Evolutionary conservation across 2,797 vertebrate species (phyloP), one percentile per base, ranked within the genome.

Genomic region (Acanthurus lineatus): DNA sequence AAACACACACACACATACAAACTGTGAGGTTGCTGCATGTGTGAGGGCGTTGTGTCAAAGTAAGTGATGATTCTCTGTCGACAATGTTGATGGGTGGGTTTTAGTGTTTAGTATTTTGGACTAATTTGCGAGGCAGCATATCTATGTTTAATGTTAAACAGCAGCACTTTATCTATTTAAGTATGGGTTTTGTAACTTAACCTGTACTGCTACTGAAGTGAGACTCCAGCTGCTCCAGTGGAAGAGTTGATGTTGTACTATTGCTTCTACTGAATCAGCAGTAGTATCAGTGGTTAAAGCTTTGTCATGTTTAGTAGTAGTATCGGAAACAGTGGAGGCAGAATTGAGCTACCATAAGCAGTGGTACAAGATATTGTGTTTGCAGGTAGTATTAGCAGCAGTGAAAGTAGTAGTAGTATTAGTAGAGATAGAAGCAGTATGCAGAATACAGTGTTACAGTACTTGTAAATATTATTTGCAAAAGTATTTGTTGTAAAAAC

Each of bases 41-140:
- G 60, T 51, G 76, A 68, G 63, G 44, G 61, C 0, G 60, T 65
- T 73, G 45, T 57, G 64, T 69, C 73, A 28, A 70, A 64, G 45
- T 57, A 9, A 53, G 52, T 62, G 40, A 49, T 40, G 38, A 69
- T 58, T 45, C 56, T 69, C 53, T 42, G 22, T 81, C 79, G 44
- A 53, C 48, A 17, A 2, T 45, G 56, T 16, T 48, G 52, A 9
- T n/a, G 44, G 49, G 3, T 20, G 47, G 62, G 56, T 48, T 52
- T 64, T 42, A 3, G 35, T 32, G n/a, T 58, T 67, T 19, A 49
- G 49, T 16, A 75, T 66, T 69, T 19, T 28, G 19, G 16, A 8
- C 19, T 53, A n/a, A 54, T 54, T 48, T 40, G 15, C 82, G 66
- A 71, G 35, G 44, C 42, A 73, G 45, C n/a, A 45, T 19, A 22